Evolutionary conservation across 2,797 vertebrate genomes (phyloP).

Genomic region (Danio aesculapii): DNA sequence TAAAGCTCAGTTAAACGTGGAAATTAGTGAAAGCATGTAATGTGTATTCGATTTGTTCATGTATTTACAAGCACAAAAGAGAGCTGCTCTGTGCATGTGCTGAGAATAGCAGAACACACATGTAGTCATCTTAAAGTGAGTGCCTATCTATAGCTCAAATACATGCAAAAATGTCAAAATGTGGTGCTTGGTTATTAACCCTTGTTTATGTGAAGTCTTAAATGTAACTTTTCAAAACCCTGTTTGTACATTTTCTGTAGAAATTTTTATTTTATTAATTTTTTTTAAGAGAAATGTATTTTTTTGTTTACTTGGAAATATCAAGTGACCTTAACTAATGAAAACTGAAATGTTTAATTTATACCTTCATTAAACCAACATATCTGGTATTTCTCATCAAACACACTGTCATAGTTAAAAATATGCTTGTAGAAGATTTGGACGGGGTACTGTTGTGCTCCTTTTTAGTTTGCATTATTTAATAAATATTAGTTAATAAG

Average conservation of each 20-base stretch:
- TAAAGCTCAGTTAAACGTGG: no score
- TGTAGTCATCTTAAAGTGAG: no score
- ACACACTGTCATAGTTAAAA: conserved; percentile 9
- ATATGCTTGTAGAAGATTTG: conserved; percentile 8
- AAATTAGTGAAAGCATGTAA: no score
- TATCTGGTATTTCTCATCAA: conserved; percentile 9
- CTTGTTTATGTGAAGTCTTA: no score
- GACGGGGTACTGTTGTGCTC: not conserved
- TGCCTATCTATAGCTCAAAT: no score
- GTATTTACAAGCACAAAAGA: no score
- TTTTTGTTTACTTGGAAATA: not conserved
- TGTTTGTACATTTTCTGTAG: not conserved
- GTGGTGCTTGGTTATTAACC: no score
- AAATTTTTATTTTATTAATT: not conserved
- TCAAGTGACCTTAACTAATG: not conserved
- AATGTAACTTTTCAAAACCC: no score
- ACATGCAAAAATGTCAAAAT: no score
- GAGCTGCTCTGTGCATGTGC: no score
- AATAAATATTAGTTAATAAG: conserved; percentile 5
- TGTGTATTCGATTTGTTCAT: no score
- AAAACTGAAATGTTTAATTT: not conserved
- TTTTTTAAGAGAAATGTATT: not conserved
- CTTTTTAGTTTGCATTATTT: conserved; percentile 18
- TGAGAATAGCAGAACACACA: no score
- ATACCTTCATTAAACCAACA: not conserved